A percentile compares a stretch with the other conserved stretches of the same genome.
phyloP scores from a whole-genome alignment of 2,113 vertebrate genomes.

The Cyanistes caeruleus region DNA sequence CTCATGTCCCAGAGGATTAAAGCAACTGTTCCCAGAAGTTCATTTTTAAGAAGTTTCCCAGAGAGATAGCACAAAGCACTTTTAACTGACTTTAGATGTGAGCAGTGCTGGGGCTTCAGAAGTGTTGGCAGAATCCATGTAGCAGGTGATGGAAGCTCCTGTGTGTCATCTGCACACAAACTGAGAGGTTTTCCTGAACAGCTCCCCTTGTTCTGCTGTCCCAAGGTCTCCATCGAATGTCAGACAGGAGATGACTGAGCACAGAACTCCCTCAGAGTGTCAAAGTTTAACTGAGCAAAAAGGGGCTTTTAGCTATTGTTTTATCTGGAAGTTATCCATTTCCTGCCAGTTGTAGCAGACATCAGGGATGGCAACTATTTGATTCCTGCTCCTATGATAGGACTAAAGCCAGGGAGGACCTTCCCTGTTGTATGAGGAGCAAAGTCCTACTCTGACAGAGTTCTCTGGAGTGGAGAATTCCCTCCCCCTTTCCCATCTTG shows the following conservation, averaged over 20 bases:
- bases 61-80: not conserved
- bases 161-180: not conserved
- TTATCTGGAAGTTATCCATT: not conserved
- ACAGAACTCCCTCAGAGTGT: not conserved
- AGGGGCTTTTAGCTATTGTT: not conserved
- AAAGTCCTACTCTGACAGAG: not conserved
- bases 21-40: not conserved
- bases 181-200: not conserved
- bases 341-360: not conserved
- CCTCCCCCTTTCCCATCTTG: not conserved
- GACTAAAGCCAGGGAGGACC: not conserved
- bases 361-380: not conserved
- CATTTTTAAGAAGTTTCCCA: not conserved
- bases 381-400: not conserved
- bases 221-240: rapidly evolving
- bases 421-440: not conserved
- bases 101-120: not conserved
- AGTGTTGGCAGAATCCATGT: not conserved
- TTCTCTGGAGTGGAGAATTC: not conserved
- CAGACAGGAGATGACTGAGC: not conserved
- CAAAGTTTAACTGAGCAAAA: not conserved
- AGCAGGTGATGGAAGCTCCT: not conserved
- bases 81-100: not conserved
- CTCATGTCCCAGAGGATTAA: not conserved
- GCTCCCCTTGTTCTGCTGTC: not conserved